Evolutionary conservation across 2,797 vertebrate species (phyloP), one percentile per base, ranked within the genome.

Genomic region (Mus spretus): DNA sequence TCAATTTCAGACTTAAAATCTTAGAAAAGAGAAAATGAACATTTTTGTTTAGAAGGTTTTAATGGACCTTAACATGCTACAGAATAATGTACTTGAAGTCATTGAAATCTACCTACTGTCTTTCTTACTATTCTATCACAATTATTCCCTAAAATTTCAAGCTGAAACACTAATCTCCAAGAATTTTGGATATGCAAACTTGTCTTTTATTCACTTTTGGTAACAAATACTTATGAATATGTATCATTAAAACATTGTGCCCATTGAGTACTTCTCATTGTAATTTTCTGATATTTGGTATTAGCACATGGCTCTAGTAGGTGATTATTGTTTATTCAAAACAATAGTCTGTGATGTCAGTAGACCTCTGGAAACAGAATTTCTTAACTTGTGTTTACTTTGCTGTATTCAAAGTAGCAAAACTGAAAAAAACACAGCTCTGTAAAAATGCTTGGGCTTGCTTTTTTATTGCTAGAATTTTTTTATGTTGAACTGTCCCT

Each of bases 291-390:
- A 93, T 96, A 82, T 82, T 91, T 96, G 61, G 79, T 82, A 70
- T 82, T 78, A 80, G 40, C 65, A 85, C 28, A 90, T 53, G 74
- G 28, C 12, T 95, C 14, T 93, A 82, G 81, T 90, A 75, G 81
- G 9, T 95, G 78, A 92, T 93, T 96, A 72, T 95, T 95, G 31
- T 96, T 95, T 91, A 95, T 96, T 26, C 40, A 92, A 91, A 97
- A 90, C 82, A 92, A 26, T 90, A 67, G 88, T 92, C 74, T 96
- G 47, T 90, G 67, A 92, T 95, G 65, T 95, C 72, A 97, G n/a
- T 59, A 90, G 81, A 53, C 6, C 44, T 96, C 85, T 94, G 78
- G 61, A 97, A 92, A 85, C 70, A 97, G 86, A 93, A 89, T 92
- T 88, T 83, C 24, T 57, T 84, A 94, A 67, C 79, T 91, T 84